Evolutionary conservation across 2,113 vertebrate genomes (phyloP).

Genomic region (Columba janthina): DNA sequence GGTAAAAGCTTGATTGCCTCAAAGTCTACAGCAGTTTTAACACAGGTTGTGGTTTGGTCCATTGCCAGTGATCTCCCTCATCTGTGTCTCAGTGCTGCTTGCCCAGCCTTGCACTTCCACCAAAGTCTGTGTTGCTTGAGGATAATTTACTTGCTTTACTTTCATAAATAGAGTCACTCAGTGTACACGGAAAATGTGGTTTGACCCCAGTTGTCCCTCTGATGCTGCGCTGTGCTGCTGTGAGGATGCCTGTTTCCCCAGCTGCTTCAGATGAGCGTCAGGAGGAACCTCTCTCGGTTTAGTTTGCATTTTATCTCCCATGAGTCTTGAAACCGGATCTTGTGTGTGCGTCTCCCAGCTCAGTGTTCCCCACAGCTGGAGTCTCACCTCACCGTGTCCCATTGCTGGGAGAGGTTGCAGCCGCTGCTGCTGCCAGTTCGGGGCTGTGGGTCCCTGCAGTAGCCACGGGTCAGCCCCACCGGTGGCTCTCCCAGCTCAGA

Average conservation of each 20-base stretch:
- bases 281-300: background rate
- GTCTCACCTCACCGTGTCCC: background rate
- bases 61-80: rapidly evolving
- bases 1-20: background rate
- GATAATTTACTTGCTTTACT: background rate
- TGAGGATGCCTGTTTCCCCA: rapidly evolving
- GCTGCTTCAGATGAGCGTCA: rapidly evolving
- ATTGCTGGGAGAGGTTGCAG: background rate
- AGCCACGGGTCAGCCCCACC: background rate
- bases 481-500: background rate
- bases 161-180: rapidly evolving
- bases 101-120: background rate
- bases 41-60: rapidly evolving
- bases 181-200: background rate
- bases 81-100: background rate
- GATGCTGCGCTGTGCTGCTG: rapidly evolving
- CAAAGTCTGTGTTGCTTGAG: background rate
- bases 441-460: background rate
- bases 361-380: background rate
- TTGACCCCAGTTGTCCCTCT: background rate
- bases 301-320: rapidly evolving
- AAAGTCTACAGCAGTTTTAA: background rate
- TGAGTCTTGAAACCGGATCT: background rate
- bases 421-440: background rate
- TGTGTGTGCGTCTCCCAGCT: rapidly evolving